phyloP scores from a whole-genome alignment of 2,888 invertebrate species.

The Synanthedon vespiformis region DNA sequence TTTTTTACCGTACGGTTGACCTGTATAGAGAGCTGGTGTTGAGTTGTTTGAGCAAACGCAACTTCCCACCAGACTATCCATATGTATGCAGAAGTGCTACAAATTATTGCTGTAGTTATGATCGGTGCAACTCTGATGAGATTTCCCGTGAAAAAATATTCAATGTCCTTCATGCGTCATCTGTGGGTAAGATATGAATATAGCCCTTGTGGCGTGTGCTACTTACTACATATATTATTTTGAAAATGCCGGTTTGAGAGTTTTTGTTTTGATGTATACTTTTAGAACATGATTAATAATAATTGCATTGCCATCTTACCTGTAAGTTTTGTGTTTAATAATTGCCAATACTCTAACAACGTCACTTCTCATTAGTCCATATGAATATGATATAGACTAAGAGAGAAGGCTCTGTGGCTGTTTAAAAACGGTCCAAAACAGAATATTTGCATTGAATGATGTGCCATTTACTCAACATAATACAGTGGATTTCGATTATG shows the following conservation, averaged over 20 bases:
- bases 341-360: slow-evolving; percentile 63
- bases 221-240: slow-evolving; percentile 17
- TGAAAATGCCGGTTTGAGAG: slow-evolving; percentile 51
- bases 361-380: slow-evolving; percentile 62
- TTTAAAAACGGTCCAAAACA: slow-evolving; percentile 7
- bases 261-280: slow-evolving; percentile 56
- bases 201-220: slow-evolving; percentile 44
- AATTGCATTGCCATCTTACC: slow-evolving; percentile 51
- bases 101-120: slow-evolving; percentile 56
- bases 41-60: slow-evolving; percentile 69
- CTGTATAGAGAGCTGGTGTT: slow-evolving; percentile 58
- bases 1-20: slow-evolving; percentile 42
- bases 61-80: slow-evolving; percentile 69
- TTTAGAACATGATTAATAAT: slow-evolving; percentile 32
- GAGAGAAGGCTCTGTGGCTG: neutral
- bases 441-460: slow-evolving; percentile 58
- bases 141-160: slow-evolving; percentile 38
- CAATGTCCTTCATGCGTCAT: slow-evolving; percentile 35
- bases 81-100: slow-evolving; percentile 46
- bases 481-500: too few species aligned
- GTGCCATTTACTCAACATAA: slow-evolving; percentile 51
- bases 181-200: slow-evolving; percentile 48
- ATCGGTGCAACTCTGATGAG: slow-evolving; percentile 59
- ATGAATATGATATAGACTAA: slow-evolving; percentile 1
- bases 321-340: slow-evolving; percentile 60